Conservation (phyloP, 2,113 vertebrate species). For the Monarcha castaneiventris region DNA sequence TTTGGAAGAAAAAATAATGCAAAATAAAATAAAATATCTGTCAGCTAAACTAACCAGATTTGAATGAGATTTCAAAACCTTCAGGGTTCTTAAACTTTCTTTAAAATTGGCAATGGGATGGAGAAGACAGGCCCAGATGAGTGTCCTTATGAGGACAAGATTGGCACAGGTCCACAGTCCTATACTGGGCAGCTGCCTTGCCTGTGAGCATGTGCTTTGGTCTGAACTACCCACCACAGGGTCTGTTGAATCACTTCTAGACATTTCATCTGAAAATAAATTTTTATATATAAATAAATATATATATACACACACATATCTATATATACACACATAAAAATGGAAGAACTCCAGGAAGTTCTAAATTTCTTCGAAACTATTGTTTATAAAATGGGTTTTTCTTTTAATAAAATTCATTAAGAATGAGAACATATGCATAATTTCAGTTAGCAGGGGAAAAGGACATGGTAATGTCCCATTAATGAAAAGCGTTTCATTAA, state of each 20-base stretch:
- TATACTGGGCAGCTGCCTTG: background rate
- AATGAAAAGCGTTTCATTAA: background rate
- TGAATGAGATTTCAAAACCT: background rate
- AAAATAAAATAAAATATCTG: background rate
- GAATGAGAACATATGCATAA: background rate
- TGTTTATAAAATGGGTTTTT: background rate
- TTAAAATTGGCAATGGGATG: background rate
- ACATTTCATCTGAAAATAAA: background rate
- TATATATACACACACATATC: background rate
- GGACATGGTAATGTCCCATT: background rate
- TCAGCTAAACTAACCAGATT: background rate
- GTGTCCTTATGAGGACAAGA: background rate
- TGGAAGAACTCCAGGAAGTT: background rate
- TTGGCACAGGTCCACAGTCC: background rate
- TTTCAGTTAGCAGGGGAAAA: background rate
- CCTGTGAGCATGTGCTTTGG: background rate
- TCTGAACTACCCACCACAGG: background rate
- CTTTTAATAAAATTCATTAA: background rate
- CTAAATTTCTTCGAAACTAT: background rate
- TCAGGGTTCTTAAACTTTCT: background rate
- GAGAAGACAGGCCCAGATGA: background rate
- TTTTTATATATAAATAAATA: background rate
- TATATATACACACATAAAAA: background rate
- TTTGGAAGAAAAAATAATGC: background rate
- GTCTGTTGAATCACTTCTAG: background rate